These are phyloP conservation scores for Carcina quercana DNA, from an alignment of 2,888 invertebrate species.

Conservation along the genomic window DNA sequence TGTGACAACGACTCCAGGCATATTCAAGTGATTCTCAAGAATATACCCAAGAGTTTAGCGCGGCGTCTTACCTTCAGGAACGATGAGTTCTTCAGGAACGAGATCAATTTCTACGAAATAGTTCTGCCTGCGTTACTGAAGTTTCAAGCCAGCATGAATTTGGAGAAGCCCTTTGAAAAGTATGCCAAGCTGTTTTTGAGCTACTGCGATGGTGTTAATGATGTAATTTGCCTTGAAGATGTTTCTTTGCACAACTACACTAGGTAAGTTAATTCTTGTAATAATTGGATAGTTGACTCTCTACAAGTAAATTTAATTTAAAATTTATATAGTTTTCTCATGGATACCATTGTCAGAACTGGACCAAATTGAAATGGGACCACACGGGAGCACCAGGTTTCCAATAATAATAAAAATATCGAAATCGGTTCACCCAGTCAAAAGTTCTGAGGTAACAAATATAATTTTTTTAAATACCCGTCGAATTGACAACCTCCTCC, in stretches of 20 bases:
- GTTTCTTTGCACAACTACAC: constrained; percentile 55
- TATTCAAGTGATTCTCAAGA: constrained; percentile 77
- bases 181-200: constrained; percentile 61
- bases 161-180: constrained; percentile 66
- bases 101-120: constrained; percentile 77
- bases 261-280: too few relatives aligned
- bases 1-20: constrained; percentile 29
- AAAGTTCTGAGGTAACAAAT: too few relatives aligned
- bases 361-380: too few relatives aligned
- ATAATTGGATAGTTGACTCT: too few relatives aligned
- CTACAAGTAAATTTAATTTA: too few relatives aligned
- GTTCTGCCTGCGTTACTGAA: constrained; percentile 60
- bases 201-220: constrained; percentile 66
- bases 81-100: constrained; percentile 80
- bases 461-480: too few relatives aligned
- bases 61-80: constrained; percentile 78
- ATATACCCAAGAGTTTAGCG: constrained; percentile 77
- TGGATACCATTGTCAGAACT: too few relatives aligned
- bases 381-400: too few relatives aligned
- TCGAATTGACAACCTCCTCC: too few relatives aligned
- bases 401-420: too few relatives aligned
- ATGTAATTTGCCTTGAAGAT: constrained; percentile 74
- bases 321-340: too few relatives aligned
- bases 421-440: too few relatives aligned
- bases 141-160: constrained; percentile 48